phyloP scores from a whole-genome alignment of 2,797 vertebrate genomes.

The Chiloscyllium punctatum region DNA sequence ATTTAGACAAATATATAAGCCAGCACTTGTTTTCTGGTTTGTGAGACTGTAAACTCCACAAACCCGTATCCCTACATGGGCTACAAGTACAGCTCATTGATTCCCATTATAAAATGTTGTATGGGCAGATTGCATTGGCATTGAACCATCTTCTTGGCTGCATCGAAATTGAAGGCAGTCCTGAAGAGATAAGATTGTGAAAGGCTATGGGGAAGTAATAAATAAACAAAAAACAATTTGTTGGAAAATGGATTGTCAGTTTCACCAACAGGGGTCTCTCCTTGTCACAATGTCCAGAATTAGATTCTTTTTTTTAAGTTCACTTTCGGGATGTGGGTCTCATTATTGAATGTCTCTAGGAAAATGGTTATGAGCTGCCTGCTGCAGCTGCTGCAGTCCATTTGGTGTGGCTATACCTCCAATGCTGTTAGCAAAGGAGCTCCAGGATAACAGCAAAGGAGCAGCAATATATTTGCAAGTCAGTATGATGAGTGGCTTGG shows the following conservation, averaged over 20 bases:
- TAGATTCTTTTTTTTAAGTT: neutral
- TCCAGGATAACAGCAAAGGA: too few relatives aligned
- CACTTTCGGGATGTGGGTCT: too few relatives aligned
- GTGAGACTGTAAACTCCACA: neutral
- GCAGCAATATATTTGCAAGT: too few relatives aligned
- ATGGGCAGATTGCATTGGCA: neutral
- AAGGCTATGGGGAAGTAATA: neutral
- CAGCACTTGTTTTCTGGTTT: neutral
- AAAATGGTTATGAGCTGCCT: too few relatives aligned
- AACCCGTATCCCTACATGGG: neutral
- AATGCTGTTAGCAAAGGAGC: too few relatives aligned
- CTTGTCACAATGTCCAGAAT: neutral
- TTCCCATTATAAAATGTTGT: neutral
- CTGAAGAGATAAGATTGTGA: neutral
- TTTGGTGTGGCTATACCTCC: too few relatives aligned
- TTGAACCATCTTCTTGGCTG: neutral
- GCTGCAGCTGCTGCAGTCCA: too few relatives aligned
- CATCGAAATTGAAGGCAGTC: neutral
- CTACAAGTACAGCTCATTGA: neutral
- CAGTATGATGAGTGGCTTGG: too few relatives aligned
- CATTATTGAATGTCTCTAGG: too few relatives aligned
- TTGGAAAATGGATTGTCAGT: neutral
- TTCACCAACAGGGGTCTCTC: neutral
- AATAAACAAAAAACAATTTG: too few relatives aligned
- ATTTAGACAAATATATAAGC: neutral